Conservation (phyloP, 2,113 vertebrate genomes). For the Chamaetylas fuelleborni region DNA sequence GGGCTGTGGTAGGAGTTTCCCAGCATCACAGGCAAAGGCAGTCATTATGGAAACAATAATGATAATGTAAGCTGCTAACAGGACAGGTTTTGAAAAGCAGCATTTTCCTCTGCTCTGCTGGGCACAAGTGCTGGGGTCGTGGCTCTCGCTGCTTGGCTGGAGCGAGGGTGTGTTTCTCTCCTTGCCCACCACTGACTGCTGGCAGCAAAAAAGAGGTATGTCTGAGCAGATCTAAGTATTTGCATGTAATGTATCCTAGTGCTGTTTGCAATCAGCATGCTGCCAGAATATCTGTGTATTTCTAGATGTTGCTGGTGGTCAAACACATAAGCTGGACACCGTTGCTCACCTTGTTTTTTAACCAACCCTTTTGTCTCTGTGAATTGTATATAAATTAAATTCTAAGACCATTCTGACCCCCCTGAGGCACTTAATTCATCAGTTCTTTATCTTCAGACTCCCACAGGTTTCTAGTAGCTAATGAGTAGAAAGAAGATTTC, state of each 20-base stretch:
- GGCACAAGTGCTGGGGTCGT: accelerated
- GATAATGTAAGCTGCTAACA: background rate
- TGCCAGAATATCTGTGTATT: background rate
- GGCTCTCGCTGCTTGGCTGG: background rate
- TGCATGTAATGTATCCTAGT: background rate
- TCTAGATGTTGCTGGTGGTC: background rate
- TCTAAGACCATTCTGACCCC: background rate
- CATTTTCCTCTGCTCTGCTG: background rate
- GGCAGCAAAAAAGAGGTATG: background rate
- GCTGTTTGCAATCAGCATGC: background rate
- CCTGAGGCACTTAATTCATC: background rate
- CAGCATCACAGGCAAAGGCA: background rate
- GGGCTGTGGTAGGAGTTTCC: background rate
- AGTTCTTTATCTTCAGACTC: background rate
- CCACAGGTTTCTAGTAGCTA: background rate
- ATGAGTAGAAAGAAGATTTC: background rate
- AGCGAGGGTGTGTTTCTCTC: background rate
- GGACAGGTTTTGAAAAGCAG: background rate
- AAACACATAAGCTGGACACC: background rate
- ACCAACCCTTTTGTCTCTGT: background rate
- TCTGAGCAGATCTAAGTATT: background rate
- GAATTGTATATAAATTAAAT: background rate
- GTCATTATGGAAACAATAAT: background rate
- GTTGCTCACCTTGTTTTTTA: background rate
- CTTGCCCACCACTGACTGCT: background rate